Base-by-base conservation (phyloP, 1,140 invertebrate species). In the Trissolcus basalis region DNA sequence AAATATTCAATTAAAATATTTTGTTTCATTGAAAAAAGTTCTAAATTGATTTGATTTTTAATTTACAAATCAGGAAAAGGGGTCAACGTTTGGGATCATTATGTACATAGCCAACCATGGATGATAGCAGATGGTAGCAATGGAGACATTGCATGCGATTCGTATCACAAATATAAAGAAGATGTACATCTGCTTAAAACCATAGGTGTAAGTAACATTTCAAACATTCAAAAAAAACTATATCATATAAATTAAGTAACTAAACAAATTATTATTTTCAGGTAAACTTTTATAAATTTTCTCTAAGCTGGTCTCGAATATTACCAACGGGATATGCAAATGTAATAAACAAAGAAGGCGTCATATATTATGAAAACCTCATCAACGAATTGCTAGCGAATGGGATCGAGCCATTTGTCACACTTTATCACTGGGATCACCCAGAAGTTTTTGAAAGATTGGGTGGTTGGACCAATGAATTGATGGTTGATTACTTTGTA, bases 381-480 rank as follows among this genome's bases (percentile, higher is more conserved):
- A 89, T 92, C 11, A 78, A 91, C 50, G 89, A 89, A 58, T 80
- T 93, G 0, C 50, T 89, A 6, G 88, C 84, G 33, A 87, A 89
- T 41, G 80, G 81, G 4, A 91, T 91, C 27, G 75, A 88, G 16
- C 89, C 90, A 10, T 61, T 89, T 47, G 82, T 90, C 0, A 91
- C 90, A 0, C 54, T 91, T 1, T 90, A 86, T 68, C 90, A 91
- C 63, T 91, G 88, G 86, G 90, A 91, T 73, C 80, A 89, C 32
- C 90, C 90, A 0, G 84, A 89, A 73, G 9, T 58, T 0, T 50
- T 90, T 13, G 83, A 91, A 85, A 88, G 90, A 10, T 78, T 91
- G 8, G 92, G 92, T 5, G 91, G 91, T 7, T 92, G 91, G 91
- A 82, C 83, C 0, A 92, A 92, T 81, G 84, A 87, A 4, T 79